Percentiles rank a stretch among this genome's conserved stretches.
Evolutionary conservation across 2,113 vertebrate genomes (phyloP).

Genomic region (Pollachius pollachius): DNA sequence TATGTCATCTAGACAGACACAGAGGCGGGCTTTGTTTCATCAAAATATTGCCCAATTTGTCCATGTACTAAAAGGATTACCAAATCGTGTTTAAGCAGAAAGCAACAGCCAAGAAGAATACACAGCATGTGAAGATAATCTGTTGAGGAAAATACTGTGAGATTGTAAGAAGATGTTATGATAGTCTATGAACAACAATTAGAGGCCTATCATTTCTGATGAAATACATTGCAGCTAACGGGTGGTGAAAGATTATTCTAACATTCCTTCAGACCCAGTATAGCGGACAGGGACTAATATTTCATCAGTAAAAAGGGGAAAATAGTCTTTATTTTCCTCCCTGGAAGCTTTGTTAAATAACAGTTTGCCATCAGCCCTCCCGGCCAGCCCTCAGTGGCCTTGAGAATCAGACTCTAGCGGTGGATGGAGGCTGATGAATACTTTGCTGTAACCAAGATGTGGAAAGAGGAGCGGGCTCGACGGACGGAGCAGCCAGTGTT

Average conservation of each 20-base stretch:
- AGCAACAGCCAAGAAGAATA: constrained; percentile 11
- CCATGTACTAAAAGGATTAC: not conserved
- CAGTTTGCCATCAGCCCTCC: constrained; percentile 6
- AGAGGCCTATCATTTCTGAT: no score
- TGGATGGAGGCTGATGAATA: constrained; percentile 53
- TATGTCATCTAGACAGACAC: constrained; percentile 7
- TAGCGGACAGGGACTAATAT: not conserved
- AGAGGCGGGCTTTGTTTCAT: constrained; percentile 2
- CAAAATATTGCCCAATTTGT: constrained; percentile 19
- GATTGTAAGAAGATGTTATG: not conserved
- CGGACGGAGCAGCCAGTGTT: constrained; percentile 22
- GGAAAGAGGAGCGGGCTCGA: constrained; percentile 30
- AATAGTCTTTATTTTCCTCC: not conserved
- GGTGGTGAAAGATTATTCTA: no score
- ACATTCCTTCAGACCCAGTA: not conserved
- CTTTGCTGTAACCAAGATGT: constrained; percentile 28
- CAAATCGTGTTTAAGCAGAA: not conserved
- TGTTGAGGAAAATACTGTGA: not conserved
- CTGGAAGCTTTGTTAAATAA: not conserved
- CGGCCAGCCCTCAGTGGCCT: constrained; percentile 20
- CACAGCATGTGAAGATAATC: not conserved
- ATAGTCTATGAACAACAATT: no score
- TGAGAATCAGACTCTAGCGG: constrained; percentile 38
- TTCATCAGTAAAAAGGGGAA: not conserved
- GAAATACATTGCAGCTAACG: no score